phyloP scores from a whole-genome alignment of 2,113 vertebrate species.

The Gallinago undulata region DNA sequence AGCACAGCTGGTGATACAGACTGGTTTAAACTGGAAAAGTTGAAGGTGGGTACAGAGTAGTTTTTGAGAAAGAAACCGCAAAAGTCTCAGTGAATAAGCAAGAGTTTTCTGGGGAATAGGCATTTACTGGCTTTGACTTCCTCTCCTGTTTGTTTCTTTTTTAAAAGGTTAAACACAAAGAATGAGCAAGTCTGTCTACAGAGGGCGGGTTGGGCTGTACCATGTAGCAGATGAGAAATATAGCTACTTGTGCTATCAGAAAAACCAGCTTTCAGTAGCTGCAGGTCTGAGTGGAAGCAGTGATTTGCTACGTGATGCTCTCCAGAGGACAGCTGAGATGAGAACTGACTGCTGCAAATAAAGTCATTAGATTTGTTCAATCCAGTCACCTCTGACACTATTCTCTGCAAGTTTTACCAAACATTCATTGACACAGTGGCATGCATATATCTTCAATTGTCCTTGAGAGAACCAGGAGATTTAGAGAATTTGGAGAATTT shows the following conservation, averaged over 20 bases:
- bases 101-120: background rate
- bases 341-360: background rate
- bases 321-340: background rate
- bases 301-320: background rate
- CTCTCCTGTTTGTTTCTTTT: background rate
- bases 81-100: background rate
- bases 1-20: background rate
- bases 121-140: background rate
- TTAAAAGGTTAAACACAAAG: background rate
- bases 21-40: background rate
- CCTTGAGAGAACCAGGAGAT: background rate
- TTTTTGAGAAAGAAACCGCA: background rate
- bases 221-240: background rate
- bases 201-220: background rate
- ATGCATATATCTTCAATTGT: background rate
- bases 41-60: background rate
- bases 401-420: slow-evolving; percentile 12
- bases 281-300: background rate
- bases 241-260: background rate
- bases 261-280: background rate
- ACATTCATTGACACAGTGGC: background rate
- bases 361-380: slow-evolving; percentile 9
- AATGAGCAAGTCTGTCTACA: background rate
- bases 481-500: too few relatives aligned
- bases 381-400: background rate